A percentile compares a stretch with the other conserved stretches of the same genome.
phyloP scores from a whole-genome alignment of 2,113 vertebrate genomes.

The Mohoua ochrocephala region DNA sequence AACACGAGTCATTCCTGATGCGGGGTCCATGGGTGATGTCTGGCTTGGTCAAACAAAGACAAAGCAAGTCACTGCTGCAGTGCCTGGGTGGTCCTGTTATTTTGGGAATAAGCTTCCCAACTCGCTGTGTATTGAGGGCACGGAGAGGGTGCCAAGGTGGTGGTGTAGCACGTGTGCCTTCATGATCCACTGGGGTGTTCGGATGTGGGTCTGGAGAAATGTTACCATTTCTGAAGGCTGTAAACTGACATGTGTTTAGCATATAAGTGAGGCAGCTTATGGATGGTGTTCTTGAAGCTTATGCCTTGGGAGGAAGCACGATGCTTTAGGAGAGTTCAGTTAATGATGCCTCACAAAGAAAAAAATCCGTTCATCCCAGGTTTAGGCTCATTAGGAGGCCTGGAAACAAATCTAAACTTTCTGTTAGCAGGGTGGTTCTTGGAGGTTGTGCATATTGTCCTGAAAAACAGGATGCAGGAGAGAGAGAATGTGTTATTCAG shows the following conservation, averaged over 20 bases:
- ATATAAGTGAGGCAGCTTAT: background rate
- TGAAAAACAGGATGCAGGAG: background rate
- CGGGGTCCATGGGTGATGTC: background rate
- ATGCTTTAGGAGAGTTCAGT: background rate
- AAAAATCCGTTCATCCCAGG: background rate
- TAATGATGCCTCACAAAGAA: background rate
- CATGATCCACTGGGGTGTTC: background rate
- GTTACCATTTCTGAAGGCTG: background rate
- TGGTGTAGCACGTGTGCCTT: background rate
- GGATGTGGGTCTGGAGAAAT: background rate
- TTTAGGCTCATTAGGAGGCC: background rate
- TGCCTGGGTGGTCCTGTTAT: background rate
- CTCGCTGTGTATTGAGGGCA: background rate
- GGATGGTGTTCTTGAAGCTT: background rate
- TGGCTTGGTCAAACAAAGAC: background rate
- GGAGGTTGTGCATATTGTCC: background rate
- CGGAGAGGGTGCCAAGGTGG: background rate
- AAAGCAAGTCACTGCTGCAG: background rate
- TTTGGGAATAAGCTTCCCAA: background rate
- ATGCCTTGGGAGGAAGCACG: background rate
- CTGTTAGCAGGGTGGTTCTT: background rate
- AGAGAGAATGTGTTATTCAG: background rate
- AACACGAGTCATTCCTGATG: background rate
- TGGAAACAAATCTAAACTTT: background rate
- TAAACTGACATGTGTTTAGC: background rate